Conservation (phyloP, 2,113 vertebrate genomes). For the Pipra filicauda region DNA sequence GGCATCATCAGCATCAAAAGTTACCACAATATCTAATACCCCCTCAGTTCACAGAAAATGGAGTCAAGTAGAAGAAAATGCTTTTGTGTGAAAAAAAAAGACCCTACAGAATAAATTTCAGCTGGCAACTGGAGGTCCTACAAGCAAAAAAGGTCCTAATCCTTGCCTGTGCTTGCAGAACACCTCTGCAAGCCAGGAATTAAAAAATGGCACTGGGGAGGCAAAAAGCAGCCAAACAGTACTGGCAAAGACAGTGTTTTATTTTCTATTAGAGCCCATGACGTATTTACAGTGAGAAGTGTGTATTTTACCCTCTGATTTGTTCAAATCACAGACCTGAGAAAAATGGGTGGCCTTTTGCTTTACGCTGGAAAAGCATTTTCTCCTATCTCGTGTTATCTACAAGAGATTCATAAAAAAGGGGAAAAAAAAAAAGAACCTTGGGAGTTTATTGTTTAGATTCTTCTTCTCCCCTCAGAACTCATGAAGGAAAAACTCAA, state of each 20-base stretch:
- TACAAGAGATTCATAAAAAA: conserved; percentile 47
- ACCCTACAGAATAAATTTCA: not conserved
- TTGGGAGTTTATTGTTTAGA: conserved; percentile 68
- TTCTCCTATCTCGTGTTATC: conserved; percentile 60
- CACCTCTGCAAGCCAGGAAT: not conserved
- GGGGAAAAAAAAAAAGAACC: not conserved
- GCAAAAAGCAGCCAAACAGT: not conserved
- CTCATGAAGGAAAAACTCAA: conserved; percentile 34
- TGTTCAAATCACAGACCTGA: conserved; percentile 39
- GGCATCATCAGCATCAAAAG: conserved; percentile 56
- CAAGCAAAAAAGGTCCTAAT: not conserved
- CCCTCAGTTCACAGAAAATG: conserved; percentile 21
- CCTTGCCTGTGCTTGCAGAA: not conserved
- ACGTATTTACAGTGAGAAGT: conserved; percentile 47
- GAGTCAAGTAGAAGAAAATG: conserved; percentile 31
- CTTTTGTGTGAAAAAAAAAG: not conserved
- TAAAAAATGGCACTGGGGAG: not conserved
- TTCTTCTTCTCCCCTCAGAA: conserved; percentile 46
- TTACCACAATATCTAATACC: not conserved
- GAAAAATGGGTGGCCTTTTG: conserved; percentile 61
- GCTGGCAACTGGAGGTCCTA: not conserved
- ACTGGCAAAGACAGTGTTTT: conserved; percentile 3
- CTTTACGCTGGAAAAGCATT: conserved; percentile 62
- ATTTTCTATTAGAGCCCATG: conserved; percentile 33
- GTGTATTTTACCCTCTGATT: conserved; percentile 57